These are phyloP conservation scores for Discoglossus pictus DNA, from an alignment of 2,797 vertebrate species.

Conservation along the genomic window DNA sequence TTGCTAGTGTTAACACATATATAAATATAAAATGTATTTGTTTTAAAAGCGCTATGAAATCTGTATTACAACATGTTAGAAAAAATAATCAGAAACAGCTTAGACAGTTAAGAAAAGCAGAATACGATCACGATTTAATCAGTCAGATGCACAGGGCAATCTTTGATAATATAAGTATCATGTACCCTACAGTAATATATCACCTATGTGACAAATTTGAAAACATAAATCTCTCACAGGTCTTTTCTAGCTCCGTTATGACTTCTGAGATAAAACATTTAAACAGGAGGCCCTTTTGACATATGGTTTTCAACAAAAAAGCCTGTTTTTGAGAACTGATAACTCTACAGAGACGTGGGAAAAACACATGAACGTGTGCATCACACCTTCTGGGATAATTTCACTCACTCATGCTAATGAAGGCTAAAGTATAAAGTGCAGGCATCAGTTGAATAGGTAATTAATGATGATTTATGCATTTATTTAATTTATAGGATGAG, in stretches of 20 bases:
- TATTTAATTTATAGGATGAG: slow-evolving; percentile 56
- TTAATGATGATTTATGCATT: slow-evolving; percentile 64
- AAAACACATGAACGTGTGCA: slow-evolving; percentile 56
- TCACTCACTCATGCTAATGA: slow-evolving; percentile 58
- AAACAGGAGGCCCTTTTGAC: slow-evolving; percentile 52
- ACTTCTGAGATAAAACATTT: slow-evolving; percentile 57
- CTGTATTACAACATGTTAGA: too few species aligned
- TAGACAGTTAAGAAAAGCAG: too few species aligned
- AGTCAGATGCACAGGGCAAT: neutral
- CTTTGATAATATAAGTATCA: neutral
- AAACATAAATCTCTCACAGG: slow-evolving; percentile 28
- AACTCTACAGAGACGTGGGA: slow-evolving; percentile 47
- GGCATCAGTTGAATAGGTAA: slow-evolving; percentile 58
- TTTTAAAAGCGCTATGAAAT: too few species aligned
- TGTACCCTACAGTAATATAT: slow-evolving; percentile 10
- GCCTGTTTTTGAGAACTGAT: slow-evolving; percentile 48
- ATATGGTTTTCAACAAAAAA: slow-evolving; percentile 48
- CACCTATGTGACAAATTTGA: too few species aligned
- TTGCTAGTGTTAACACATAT: too few species aligned
- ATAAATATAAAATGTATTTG: too few species aligned
- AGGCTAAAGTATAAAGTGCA: slow-evolving; percentile 61
- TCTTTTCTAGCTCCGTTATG: slow-evolving; percentile 48
- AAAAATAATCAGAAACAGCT: too few species aligned
- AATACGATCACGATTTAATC: too few species aligned
- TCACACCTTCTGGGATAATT: slow-evolving; percentile 52